Evolutionary conservation across 1,140 invertebrate species (phyloP), one percentile per base, ranked within the genome.

Genomic region (Holotrichia oblita): DNA sequence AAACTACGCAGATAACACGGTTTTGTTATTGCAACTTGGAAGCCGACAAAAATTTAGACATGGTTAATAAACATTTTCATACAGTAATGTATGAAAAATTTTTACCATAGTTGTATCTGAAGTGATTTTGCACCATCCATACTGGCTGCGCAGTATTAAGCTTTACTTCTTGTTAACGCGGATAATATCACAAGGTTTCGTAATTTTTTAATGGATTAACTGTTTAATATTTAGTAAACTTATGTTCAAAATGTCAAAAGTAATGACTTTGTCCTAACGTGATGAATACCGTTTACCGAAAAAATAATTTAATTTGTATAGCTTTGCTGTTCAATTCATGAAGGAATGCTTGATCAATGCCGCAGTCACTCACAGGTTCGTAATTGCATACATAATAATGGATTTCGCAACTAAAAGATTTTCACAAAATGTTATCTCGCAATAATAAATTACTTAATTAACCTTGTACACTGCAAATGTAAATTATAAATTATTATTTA

Each of bases 371-470:
- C n/a, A 17, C 48, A n/a, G 17, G 48, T 55, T 55, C 48, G 48
- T 17, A 55, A 55, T 55, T 55, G 17, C 42, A 34, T 34, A 34
- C 4, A 34, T 9, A 44, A 44, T 17, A 55, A 55, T 55, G 6
- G 17, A 55, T 55, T 55, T 55, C 48, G 48, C 48, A 55, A 55
- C 48, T 14, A 7, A 14, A 17, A 17, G 48, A 55, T 55, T 55
- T 55, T 17, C 48, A 55, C 48, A 55, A 55, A 55, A 55, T 55
- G 48, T 55, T 55, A 6, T 55, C 48, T 55, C 14, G 48, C 48
- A 55, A 55, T n/a, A 55, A 55, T 55, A 55, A 55, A 55, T 55
- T 55, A 55, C 48, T 55, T 55, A 55, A 55, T 55, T 55, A 55
- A 55, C 48, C 48, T 55, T 55, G 48, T 6, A n/a, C 14, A 55